These are phyloP conservation scores for Agriotes lineatus DNA, from an alignment of 2,888 invertebrate genomes.

Conservation along the genomic window DNA sequence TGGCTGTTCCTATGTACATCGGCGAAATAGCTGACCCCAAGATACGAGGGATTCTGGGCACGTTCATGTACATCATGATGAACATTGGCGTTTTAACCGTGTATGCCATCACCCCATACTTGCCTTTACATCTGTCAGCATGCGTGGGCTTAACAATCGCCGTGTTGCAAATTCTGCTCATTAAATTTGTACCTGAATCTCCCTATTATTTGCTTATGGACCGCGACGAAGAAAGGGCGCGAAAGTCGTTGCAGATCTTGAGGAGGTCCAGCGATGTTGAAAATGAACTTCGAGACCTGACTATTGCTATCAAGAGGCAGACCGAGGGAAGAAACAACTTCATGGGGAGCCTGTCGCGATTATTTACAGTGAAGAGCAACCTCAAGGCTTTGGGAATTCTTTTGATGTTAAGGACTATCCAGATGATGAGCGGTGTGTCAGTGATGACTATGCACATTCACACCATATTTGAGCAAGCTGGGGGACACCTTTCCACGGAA, in stretches of 20 bases:
- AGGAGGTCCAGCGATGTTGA: conserved; percentile 51
- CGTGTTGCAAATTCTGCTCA: conserved; percentile 55
- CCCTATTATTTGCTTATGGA: conserved; percentile 61
- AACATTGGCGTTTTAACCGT: conserved; percentile 60
- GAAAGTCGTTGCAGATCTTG: conserved; percentile 56
- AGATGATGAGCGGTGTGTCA: conserved; percentile 62
- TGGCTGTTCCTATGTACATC: conserved; percentile 63
- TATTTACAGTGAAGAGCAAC: conserved; percentile 59
- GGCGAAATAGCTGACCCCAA: conserved; percentile 63
- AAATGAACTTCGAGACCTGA: conserved; percentile 59
- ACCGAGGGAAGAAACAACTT: conserved; percentile 55
- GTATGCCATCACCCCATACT: conserved; percentile 61
- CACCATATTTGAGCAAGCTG: conserved; percentile 59
- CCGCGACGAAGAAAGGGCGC: conserved; percentile 56
- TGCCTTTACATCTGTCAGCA: conserved; percentile 58
- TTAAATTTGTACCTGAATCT: conserved; percentile 62
- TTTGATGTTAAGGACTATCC: conserved; percentile 59
- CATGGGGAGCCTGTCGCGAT: conserved; percentile 58
- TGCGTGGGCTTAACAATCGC: conserved; percentile 56
- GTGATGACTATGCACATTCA: conserved; percentile 64
- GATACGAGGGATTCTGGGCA: conserved; percentile 61
- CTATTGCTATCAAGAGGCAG: conserved; percentile 57
- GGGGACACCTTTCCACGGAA: conserved; percentile 56
- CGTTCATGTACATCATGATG: conserved; percentile 64
- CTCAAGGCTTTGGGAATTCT: conserved; percentile 61